These are phyloP conservation scores for Ruditapes philippinarum DNA, from an alignment of 1,140 invertebrate species.

Conservation along the genomic window DNA sequence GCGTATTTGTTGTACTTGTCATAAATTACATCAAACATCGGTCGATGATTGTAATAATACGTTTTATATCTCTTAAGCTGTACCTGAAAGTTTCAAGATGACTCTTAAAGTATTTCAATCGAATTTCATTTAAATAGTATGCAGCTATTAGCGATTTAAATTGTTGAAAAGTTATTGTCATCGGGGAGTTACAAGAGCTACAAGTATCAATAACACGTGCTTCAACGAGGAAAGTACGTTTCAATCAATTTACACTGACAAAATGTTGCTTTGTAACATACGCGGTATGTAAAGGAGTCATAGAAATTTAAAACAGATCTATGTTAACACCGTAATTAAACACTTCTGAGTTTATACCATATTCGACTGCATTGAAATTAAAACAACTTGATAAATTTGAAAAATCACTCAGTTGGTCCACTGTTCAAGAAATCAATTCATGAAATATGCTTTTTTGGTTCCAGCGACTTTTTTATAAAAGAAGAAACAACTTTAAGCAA, in stretches of 20 bases:
- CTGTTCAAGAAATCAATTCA: too few relatives aligned
- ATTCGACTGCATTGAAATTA: too few relatives aligned
- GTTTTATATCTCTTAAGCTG: conserved; percentile 2
- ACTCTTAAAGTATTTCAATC: not conserved
- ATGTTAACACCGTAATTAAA: too few relatives aligned
- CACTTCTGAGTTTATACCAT: too few relatives aligned
- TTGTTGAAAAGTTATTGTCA: not conserved
- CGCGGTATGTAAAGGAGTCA: not conserved
- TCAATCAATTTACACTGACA: not conserved
- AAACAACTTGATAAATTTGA: too few relatives aligned
- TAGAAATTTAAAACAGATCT: too few relatives aligned
- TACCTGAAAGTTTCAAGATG: not conserved
- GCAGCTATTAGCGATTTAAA: not conserved
- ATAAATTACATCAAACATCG: conserved; percentile 1
- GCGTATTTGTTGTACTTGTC: conserved; percentile 1
- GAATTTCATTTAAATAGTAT: not conserved
- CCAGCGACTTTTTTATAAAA: too few relatives aligned
- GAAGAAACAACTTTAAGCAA: too few relatives aligned
- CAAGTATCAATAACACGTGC: not conserved
- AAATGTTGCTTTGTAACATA: not conserved
- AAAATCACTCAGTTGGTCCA: too few relatives aligned
- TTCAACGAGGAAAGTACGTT: not conserved
- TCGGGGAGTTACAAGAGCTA: not conserved
- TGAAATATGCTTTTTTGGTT: too few relatives aligned
- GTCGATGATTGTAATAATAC: not conserved